Evolutionary conservation across 2,797 vertebrate genomes (phyloP).

Genomic region (Eidolon dupreanum): DNA sequence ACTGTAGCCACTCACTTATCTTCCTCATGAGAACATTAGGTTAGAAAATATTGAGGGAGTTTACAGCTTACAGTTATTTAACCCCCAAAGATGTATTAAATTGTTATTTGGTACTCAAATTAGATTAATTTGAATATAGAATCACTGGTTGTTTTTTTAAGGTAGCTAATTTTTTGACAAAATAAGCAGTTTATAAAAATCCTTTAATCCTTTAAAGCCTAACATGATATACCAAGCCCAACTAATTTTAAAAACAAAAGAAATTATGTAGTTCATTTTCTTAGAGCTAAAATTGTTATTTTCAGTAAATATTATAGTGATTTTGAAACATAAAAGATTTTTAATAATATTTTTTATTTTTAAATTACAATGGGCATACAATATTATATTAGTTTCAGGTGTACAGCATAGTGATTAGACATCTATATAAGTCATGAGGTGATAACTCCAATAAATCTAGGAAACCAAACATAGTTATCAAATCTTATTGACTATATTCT

Average conservation of each 20-base stretch:
- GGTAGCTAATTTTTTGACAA: neutral
- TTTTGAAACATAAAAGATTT: constrained; percentile 5
- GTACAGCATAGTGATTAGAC: no score
- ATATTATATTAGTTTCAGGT: constrained; percentile 66
- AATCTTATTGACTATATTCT: no score
- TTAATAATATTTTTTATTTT: neutral
- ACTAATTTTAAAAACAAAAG: neutral
- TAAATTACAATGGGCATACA: neutral
- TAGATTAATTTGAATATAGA: neutral
- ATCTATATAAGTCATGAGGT: no score
- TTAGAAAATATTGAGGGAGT: no score
- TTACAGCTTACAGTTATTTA: neutral
- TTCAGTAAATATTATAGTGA: neutral
- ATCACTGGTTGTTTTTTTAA: neutral
- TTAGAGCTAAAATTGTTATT: neutral
- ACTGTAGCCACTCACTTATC: neutral
- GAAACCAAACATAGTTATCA: no score
- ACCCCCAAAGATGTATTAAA: neutral
- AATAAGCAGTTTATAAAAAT: neutral
- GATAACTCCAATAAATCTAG: no score
- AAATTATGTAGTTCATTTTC: neutral
- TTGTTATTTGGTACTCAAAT: neutral
- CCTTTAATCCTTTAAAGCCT: neutral
- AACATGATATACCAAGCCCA: neutral
- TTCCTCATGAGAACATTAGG: neutral